Evolutionary conservation across 1,140 invertebrate genomes (phyloP).

Genomic region (Trichonephila inaurata): DNA sequence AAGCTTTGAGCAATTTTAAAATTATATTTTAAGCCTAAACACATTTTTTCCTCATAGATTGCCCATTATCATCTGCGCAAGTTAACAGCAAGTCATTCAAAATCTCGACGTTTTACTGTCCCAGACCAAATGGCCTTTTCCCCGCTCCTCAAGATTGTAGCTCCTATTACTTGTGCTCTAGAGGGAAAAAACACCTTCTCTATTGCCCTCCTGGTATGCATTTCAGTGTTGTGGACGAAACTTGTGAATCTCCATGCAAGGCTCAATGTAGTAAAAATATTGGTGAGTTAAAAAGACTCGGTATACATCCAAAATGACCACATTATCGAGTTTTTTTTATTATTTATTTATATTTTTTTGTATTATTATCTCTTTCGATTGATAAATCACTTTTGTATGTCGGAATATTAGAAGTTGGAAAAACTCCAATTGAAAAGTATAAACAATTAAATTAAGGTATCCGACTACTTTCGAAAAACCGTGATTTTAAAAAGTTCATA

Average conservation of each 20-base stretch:
- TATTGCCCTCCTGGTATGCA: conserved; percentile 42
- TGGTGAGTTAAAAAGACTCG: not conserved
- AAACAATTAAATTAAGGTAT: no score
- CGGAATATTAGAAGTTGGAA: no score
- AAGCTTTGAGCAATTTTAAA: not conserved
- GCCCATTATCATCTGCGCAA: not conserved
- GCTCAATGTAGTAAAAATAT: conserved; percentile 33
- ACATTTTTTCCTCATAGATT: not conserved
- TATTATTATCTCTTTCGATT: no score
- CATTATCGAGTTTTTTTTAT: no score
- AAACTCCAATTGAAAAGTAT: no score
- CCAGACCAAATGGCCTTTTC: not conserved
- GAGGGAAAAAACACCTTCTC: not conserved
- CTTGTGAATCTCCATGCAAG: conserved; percentile 32
- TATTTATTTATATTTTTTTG: no score
- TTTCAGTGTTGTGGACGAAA: not conserved
- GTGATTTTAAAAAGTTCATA: no score
- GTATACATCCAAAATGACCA: no score
- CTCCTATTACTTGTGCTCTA: conserved; percentile 16
- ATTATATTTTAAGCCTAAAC: not conserved
- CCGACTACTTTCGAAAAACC: no score
- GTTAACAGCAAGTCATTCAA: not conserved
- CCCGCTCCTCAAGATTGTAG: not conserved
- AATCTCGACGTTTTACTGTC: not conserved
- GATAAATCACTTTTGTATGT: no score